Conservation (phyloP, 2,888 invertebrate species). For the Phragmatobia fuliginosa region DNA sequence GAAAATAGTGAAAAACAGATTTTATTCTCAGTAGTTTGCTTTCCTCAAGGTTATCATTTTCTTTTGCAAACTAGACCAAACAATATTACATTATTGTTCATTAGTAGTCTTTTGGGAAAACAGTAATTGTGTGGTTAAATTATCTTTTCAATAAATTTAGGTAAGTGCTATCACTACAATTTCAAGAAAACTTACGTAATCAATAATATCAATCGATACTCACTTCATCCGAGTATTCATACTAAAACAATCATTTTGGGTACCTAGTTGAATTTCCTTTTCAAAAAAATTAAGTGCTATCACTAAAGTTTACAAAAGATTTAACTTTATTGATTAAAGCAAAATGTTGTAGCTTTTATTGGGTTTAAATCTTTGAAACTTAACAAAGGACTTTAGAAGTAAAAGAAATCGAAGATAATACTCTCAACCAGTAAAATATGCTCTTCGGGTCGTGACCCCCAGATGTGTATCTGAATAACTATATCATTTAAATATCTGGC, state of each 20-base stretch:
- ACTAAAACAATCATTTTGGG: too few relatives aligned
- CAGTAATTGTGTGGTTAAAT: too few relatives aligned
- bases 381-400: not conserved
- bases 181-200: too few relatives aligned
- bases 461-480: constrained; percentile 12
- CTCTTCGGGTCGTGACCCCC: constrained; percentile 9
- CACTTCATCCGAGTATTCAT: too few relatives aligned
- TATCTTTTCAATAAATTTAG: too few relatives aligned
- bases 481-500: constrained; percentile 18
- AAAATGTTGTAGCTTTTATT: not conserved
- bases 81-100: not conserved
- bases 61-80: not conserved
- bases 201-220: too few relatives aligned
- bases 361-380: not conserved
- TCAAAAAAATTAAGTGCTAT: too few relatives aligned
- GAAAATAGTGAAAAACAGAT: not conserved
- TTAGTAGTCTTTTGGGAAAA: not conserved
- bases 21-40: not conserved
- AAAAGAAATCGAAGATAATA: not conserved
- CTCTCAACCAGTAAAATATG: not conserved
- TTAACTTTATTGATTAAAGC: not conserved
- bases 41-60: not conserved
- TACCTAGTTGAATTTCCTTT: too few relatives aligned
- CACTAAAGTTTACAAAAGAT: too few relatives aligned
- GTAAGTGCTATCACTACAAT: too few relatives aligned